Base-by-base conservation (phyloP, 1,140 invertebrate species). In the Conus ventricosus region DNA sequence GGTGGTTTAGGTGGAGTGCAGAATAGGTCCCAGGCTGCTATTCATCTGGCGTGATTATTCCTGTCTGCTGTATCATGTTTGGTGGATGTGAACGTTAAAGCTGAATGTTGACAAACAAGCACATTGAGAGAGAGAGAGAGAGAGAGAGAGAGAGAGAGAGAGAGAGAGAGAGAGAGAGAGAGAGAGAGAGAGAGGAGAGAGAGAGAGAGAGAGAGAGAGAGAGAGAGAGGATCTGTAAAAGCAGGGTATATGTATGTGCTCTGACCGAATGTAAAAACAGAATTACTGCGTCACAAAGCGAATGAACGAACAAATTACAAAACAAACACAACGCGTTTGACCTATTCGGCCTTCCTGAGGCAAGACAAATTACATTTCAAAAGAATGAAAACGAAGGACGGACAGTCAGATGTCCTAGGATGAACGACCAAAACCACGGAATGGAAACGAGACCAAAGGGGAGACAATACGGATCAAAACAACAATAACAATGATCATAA, bases 151-250 rank as follows among this genome's bases (percentile, higher is more conserved):
- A 53, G 82, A 85, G 67, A 71, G 53, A 39, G 39, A 51, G 55
- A 85, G 13, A 76, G 63, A n/a, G n/a, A 57, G 8, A 51, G 88
- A 75, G 83, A 82, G 23, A 83, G 51, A n/a, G 23, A 75, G 23
- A 78, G 54, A 88, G 27, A 85, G 75, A 55, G 63, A 57, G 55
- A 23, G 27, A 87, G 67, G 27, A 85, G 54, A 85, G 8, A 85
- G 84, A 17, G 84, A 76, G 71, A 76, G 71, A 76, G 71, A 23
- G 25, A 23, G 17, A 20, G 13, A 23, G 71, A 8, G 39, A 39
- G 39, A 39, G 39, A 39, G 39, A 39, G 39, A 39, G 39, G 3
- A 39, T 39, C 3, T 39, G 39, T 25, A 8, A 75, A 20, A 20
- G 71, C 71, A 75, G 13, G 7, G 7, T 25, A 8, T n/a, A 0